Base-by-base conservation (phyloP, 2,888 invertebrate genomes). In the Clitarchus hookeri region DNA sequence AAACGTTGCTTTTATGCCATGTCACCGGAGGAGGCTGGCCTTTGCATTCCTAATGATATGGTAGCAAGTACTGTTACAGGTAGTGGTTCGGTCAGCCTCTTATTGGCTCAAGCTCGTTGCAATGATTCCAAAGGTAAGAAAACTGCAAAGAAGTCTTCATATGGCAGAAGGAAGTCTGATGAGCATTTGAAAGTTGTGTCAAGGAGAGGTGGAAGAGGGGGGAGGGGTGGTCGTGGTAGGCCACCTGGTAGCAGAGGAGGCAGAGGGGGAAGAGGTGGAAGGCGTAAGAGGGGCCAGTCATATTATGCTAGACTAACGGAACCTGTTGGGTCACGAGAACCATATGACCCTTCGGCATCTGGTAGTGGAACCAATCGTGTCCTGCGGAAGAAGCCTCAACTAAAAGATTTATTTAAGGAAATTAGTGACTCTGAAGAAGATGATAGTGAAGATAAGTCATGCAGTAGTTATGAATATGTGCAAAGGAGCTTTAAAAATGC, bases 11-110 rank as follows among this genome's bases (percentile, higher is more conserved):
- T 88, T 85, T 88, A 88, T 87, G 88, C 89, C 13, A 88, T 89
- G 88, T 88, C 89, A 23, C 88, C 89, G 13, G 88, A 88, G 84
- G 89, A 89, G 85, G 89, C 88, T 27, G 89, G 89, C n/a, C 88
- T 89, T 25, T 87, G 87, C 44, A 88, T 89, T 25, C 89, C 89
- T 36, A 65, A 65, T n/a, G 65, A 65, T 65, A 65, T 65, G 65
- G 65, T 65, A 1, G 65, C 65, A 19, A 65, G 65, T 65, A 3
- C 65, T 16, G 65, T 65, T n/a, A 19, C 65, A 19, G n/a, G n/a
- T 65, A n/a, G 65, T 65, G 65, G 65, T 65, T 19, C 65, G 2
- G 65, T 65, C 65, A 65, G 65, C n/a, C 19, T 65, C 8, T n/a
- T 65, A n/a, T 65, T 65, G 65, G 65, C 65, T 65, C 65, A 65